Base-by-base conservation (phyloP, 2,113 vertebrate species). In the Probosciger aterrimus region DNA sequence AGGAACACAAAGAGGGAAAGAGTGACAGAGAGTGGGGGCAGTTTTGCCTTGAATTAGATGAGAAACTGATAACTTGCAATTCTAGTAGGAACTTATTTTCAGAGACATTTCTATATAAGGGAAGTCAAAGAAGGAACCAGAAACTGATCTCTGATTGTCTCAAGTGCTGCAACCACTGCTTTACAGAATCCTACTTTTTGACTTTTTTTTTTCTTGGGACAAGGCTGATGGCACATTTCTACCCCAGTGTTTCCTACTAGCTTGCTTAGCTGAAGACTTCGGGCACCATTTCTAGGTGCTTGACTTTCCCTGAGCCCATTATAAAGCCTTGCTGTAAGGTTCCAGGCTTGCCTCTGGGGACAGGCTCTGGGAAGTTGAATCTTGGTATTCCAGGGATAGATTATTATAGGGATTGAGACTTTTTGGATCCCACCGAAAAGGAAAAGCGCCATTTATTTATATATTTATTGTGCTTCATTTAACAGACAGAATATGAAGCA, bases 161-260 rank as follows among this genome's bases (percentile, higher is more conserved):
- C 65, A 63, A 70, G n/a, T 0, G 0, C 37, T 60, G 18, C 24
- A 52, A 25, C 18, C 41, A 24, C 20, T 52, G 20, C 0, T 1
- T 18, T 63, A 31, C 14, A 71, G 49, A 49, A 39, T 52, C 8
- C 10, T 8, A 25, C 2, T 30, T 52, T 63, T 71, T 82, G 43
- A 46, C 50, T 82, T 33, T 68, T 43, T 68, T 43, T 39, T 37
- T 13, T 6, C 39, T 87, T 78, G 2, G 11, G 20, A 23, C 9
- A 90, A 84, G 22, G 14, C 7, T 50, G 30, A 88, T 80, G 23
- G 20, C 4, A 55, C 2, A 20, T 30, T 92, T 92, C 85, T 53
- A 25, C 4, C 7, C 6, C 14, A 60, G 17, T 55, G 27, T n/a
- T 88, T 69, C 17, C 11, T 7, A 46, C 4, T 64, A 39, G 5